Evolutionary conservation across 2,888 invertebrate species (phyloP).

Genomic region (Clitarchus hookeri): DNA sequence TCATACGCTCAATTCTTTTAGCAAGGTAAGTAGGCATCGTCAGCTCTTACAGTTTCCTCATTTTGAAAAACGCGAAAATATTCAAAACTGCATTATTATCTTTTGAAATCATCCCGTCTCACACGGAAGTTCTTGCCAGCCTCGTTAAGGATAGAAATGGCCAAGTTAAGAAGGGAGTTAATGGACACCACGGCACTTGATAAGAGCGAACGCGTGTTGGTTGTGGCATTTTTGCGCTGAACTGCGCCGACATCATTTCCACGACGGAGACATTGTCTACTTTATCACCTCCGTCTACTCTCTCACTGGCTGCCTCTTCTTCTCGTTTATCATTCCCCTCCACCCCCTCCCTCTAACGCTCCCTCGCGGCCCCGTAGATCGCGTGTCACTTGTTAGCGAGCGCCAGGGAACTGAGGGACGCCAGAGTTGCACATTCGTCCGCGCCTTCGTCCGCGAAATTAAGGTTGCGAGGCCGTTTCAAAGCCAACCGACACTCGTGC

Average conservation of each 20-base stretch:
- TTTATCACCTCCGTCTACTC: conserved; percentile 22
- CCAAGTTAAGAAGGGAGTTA: no score
- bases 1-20: no score
- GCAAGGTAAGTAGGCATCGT: no score
- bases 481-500: not conserved
- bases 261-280: conserved; percentile 24
- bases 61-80: no score
- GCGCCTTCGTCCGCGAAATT: not conserved
- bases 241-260: conserved; percentile 12
- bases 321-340: conserved; percentile 18
- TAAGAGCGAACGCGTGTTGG: not conserved
- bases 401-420: not conserved
- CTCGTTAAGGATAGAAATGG: no score
- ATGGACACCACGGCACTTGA: no score
- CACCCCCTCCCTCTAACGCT: not conserved
- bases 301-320: conserved; percentile 7
- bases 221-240: not conserved
- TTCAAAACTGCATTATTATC: no score
- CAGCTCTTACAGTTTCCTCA: no score
- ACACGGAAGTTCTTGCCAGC: no score
- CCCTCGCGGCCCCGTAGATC: not conserved
- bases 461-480: not conserved
- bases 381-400: conserved; percentile 23
- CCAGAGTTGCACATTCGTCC: not conserved
- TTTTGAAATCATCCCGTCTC: no score